Base-by-base conservation (phyloP, 2,888 invertebrate species). In the Drosophila gaucha region DNA sequence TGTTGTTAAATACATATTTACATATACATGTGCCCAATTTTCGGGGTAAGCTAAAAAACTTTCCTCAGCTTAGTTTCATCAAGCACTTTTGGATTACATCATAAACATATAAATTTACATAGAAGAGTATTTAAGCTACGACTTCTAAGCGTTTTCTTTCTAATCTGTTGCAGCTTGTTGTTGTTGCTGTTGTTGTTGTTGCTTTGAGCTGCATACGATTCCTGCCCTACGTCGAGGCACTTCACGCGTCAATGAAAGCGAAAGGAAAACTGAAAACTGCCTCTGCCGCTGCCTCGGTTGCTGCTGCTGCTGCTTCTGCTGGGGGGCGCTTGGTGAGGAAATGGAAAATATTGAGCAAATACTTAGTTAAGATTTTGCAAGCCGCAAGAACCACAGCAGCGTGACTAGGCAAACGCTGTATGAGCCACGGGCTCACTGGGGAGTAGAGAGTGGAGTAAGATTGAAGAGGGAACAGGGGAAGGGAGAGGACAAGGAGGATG, bases 161-260 rank as follows among this genome's bases (percentile, higher is more conserved):
- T 6, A 2, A 30, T 20, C 31, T 4, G 18, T 22, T 24, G 31
- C 43, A 14, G 24, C 33, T 26, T 52, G 38, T 57, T 44, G 24
- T 41, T 55, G 39, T 46, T 67, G 55, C 31, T 66, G 41, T 43
- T 58, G 39, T 51, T 54, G 46, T 66, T 54, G 24, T 16, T 51
- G 54, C 43, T 31, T 16, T 16, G 35, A 12, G 59, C 58, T 66
- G 67, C 60, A 60, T 67, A 58, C 73, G 62, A 63, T 78, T 83
- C 80, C 83, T 86, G 80, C 67, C 83, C 83, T 78, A 73, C 50
- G 68, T 65, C 67, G 64, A 82, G 75, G 72, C 74, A 80, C 80
- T 85, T 85, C 85, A 85, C 85, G 85, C 85, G 85, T 87, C 87
- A 85, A 85, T 85, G 85, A 85, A 85, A 85, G 85, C 85, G 85